Conservation (phyloP, 2,113 vertebrate species). For the Sander lucioperca region DNA sequence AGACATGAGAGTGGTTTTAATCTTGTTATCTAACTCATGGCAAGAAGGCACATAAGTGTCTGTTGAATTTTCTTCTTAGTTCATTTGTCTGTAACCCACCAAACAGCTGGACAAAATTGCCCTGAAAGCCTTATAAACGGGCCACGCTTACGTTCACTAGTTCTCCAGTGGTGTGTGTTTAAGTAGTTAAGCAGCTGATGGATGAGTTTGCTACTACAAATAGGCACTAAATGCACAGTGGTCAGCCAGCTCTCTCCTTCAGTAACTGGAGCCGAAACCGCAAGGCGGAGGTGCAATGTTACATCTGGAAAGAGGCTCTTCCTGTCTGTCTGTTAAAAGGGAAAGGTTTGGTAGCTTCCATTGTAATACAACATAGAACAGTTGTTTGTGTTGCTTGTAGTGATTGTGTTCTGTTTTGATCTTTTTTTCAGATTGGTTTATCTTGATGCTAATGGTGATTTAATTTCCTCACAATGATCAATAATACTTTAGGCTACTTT, state of each 20-base stretch:
- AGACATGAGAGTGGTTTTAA: not conserved
- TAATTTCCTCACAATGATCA: not conserved
- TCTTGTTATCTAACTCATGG: not conserved
- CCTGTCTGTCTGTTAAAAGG: constrained; percentile 25
- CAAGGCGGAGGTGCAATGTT: constrained; percentile 65
- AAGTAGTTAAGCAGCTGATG: constrained; percentile 75
- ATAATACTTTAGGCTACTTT: not conserved
- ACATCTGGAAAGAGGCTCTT: constrained; percentile 50
- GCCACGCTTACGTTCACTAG: constrained; percentile 5
- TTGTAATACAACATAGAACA: not conserved
- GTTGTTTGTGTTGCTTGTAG: not conserved
- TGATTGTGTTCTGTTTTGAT: not conserved
- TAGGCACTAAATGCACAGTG: constrained; percentile 76
- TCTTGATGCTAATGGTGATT: not conserved
- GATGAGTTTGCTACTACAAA: constrained; percentile 78
- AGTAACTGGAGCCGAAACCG: constrained; percentile 75
- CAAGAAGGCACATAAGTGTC: not conserved
- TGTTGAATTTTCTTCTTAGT: not conserved
- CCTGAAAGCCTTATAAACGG: constrained; percentile 18
- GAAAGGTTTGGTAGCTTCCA: not conserved
- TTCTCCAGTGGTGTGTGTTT: constrained; percentile 61
- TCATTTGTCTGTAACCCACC: not conserved
- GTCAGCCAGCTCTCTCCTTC: constrained; percentile 45
- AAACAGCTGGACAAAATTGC: not conserved
- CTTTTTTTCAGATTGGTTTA: not conserved